Conservation (phyloP, 2,797 vertebrate species). For the Meda fulgida region DNA sequence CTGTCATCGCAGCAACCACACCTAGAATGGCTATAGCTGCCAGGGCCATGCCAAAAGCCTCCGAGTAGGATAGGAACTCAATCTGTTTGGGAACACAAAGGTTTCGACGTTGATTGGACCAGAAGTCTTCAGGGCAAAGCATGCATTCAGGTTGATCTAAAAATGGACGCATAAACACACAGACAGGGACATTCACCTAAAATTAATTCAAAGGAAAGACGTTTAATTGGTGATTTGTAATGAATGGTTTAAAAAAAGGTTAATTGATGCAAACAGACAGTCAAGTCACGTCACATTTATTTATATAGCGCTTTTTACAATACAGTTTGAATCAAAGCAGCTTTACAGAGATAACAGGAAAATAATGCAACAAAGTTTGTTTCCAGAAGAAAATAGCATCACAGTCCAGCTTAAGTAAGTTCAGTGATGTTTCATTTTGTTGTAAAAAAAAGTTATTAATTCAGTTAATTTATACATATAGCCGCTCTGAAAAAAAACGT, state of each 20-base stretch:
- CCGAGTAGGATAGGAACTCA: conserved; percentile 66
- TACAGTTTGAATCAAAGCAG: no score
- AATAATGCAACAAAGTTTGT: no score
- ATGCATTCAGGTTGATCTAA: conserved; percentile 65
- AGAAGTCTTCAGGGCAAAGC: conserved; percentile 61
- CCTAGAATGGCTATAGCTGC: conserved; percentile 61
- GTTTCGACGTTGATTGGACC: conserved; percentile 58
- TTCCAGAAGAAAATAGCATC: no score
- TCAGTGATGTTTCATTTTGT: no score
- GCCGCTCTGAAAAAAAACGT: no score
- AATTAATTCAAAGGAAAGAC: background rate
- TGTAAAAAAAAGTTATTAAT: no score
- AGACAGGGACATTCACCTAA: background rate
- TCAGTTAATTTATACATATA: no score
- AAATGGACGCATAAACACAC: conserved; percentile 7
- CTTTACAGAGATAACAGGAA: no score
- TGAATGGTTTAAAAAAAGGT: background rate
- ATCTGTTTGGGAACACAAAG: conserved; percentile 62
- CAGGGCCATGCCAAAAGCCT: conserved; percentile 63
- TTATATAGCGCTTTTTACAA: no score
- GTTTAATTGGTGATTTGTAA: background rate
- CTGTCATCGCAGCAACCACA: conserved; percentile 41
- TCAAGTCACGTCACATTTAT: no score
- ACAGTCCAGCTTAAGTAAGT: no score
- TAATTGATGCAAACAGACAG: background rate